Evolutionary conservation across 2,797 vertebrate species (phyloP).

Genomic region (Sebastolobus alascanus): DNA sequence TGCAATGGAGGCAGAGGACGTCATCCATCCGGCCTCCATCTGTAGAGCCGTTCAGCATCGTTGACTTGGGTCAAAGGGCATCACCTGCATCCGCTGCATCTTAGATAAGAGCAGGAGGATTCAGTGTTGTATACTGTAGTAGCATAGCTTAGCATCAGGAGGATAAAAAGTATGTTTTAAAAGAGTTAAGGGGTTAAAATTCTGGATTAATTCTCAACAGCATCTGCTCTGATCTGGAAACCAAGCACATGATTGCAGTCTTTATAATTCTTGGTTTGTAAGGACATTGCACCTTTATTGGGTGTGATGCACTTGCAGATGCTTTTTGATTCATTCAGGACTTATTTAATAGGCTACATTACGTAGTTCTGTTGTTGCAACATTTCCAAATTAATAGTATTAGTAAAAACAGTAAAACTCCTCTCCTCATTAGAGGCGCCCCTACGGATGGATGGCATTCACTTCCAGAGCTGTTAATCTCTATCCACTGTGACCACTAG

Average conservation of each 20-base stretch:
- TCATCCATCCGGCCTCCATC: background rate
- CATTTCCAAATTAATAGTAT: too few relatives aligned
- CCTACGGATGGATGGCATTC: too few relatives aligned
- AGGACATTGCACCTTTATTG: too few relatives aligned
- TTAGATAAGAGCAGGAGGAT: too few relatives aligned
- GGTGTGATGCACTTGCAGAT: background rate
- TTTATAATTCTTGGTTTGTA: background rate
- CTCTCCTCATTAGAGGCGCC: too few relatives aligned
- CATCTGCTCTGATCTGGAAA: background rate
- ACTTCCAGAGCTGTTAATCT: too few relatives aligned
- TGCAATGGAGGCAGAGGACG: background rate
- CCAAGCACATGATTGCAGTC: background rate
- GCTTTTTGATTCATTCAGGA: background rate
- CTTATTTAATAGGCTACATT: background rate
- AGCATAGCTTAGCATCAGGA: background rate
- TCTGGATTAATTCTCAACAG: background rate
- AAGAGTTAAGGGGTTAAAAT: background rate
- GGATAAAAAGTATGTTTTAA: background rate
- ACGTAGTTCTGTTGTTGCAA: background rate
- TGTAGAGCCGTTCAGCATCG: too few relatives aligned
- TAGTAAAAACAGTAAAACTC: too few relatives aligned
- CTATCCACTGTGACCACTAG: background rate
- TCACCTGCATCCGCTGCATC: background rate
- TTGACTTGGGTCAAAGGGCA: background rate
- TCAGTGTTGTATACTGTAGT: background rate